A percentile compares a stretch with the other conserved stretches of the same genome.
Evolutionary conservation across 2,888 invertebrate species (phyloP).

Genomic region (Machimus atricapillus): DNA sequence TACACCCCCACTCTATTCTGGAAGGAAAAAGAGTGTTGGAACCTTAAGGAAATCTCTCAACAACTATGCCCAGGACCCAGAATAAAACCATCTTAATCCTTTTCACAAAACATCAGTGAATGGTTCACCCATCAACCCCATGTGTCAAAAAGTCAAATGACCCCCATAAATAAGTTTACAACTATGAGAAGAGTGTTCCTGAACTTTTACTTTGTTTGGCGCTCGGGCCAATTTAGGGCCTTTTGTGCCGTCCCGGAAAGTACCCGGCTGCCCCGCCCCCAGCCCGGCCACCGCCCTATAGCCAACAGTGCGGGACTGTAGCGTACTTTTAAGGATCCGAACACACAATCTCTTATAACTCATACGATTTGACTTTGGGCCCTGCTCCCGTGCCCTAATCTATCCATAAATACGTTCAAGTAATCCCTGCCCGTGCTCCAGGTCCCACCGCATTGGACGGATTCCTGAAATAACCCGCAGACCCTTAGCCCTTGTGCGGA

Average conservation of each 20-base stretch:
- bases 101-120: slow-evolving; percentile 34
- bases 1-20: not conserved
- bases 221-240: slow-evolving; percentile 30
- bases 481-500: slow-evolving; percentile 1
- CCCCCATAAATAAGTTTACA: slow-evolving; percentile 46
- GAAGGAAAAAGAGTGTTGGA: not conserved
- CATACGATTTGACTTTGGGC: slow-evolving; percentile 25
- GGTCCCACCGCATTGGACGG: slow-evolving; percentile 27
- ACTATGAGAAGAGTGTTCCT: slow-evolving; percentile 40
- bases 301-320: not conserved
- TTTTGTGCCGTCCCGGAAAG: slow-evolving; percentile 15
- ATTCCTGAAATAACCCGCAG: slow-evolving; percentile 38
- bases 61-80: not conserved
- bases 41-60: not conserved
- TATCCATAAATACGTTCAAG: slow-evolving; percentile 38
- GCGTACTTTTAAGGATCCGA: not conserved
- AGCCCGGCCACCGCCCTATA: not conserved
- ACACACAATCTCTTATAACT: slow-evolving; percentile 35
- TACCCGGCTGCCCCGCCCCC: not conserved
- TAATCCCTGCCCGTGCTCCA: slow-evolving; percentile 37
- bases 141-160: slow-evolving; percentile 48
- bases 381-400: slow-evolving; percentile 17
- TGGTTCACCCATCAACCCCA: slow-evolving; percentile 39
- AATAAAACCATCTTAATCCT: slow-evolving; percentile 39
- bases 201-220: slow-evolving; percentile 42